Percentiles rank a stretch among this genome's conserved stretches.
phyloP scores from a whole-genome alignment of 2,888 invertebrate species.

The Tenthredo amoena region DNA sequence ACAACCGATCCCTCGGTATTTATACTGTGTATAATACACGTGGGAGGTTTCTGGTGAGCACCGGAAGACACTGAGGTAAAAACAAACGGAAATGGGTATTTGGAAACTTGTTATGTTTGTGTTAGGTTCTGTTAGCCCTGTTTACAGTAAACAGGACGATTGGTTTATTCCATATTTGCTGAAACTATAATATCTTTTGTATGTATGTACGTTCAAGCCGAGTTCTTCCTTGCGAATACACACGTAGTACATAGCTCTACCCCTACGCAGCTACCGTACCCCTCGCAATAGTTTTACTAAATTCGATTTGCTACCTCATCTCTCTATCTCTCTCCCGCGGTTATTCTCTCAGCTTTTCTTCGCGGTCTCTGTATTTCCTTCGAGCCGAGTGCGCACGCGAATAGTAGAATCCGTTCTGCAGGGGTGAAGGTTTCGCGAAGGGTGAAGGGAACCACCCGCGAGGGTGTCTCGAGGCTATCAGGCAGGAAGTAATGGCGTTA shows the following conservation, averaged over 20 bases:
- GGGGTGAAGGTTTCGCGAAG: slow-evolving; percentile 30
- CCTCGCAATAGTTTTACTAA: slow-evolving; percentile 66
- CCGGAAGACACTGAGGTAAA: slow-evolving; percentile 41
- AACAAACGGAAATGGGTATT: slow-evolving; percentile 40
- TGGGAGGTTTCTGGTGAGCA: slow-evolving; percentile 25
- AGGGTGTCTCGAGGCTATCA: slow-evolving; percentile 69
- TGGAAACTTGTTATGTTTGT: slow-evolving; percentile 56
- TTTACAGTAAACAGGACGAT: slow-evolving; percentile 62
- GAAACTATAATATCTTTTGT: slow-evolving; percentile 66
- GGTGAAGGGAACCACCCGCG: slow-evolving; percentile 51
- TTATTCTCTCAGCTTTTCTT: slow-evolving; percentile 59
- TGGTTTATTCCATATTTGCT: slow-evolving; percentile 58
- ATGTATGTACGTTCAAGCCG: slow-evolving; percentile 55
- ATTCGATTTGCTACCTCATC: slow-evolving; percentile 68
- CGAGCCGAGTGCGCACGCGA: slow-evolving; percentile 36
- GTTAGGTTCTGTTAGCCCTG: slow-evolving; percentile 56
- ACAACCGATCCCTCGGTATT: not conserved
- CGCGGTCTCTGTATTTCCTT: slow-evolving; percentile 30
- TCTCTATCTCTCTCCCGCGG: slow-evolving; percentile 17
- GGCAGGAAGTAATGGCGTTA: slow-evolving; percentile 68
- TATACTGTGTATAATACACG: slow-evolving; percentile 3
- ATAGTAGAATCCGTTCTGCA: slow-evolving; percentile 40
- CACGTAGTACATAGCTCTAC: slow-evolving; percentile 58
- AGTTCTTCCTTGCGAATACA: not conserved
- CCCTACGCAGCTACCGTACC: not conserved